These are phyloP conservation scores for Agrotis puta DNA, from an alignment of 2,888 invertebrate genomes.

Conservation along the genomic window DNA sequence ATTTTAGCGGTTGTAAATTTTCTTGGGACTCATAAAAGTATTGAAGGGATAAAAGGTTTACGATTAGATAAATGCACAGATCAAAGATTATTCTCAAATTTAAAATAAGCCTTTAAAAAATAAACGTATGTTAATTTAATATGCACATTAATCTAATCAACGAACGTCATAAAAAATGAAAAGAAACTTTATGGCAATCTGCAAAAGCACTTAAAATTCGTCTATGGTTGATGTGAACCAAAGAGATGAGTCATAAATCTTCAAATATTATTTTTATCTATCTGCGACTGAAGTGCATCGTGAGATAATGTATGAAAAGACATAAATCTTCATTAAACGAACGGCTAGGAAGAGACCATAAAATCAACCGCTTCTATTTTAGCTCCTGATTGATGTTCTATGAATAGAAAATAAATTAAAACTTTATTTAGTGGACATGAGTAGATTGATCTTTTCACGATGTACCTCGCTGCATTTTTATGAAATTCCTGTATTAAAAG, in stretches of 20 bases:
- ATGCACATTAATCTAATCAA: background rate
- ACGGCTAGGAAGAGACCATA: slow-evolving; percentile 55
- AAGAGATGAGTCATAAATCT: slow-evolving; percentile 58
- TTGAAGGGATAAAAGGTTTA: background rate
- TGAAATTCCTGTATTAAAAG: slow-evolving; percentile 21
- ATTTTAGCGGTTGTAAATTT: slow-evolving; percentile 14
- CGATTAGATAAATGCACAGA: background rate
- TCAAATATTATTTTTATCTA: slow-evolving; percentile 62
- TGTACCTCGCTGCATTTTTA: slow-evolving; percentile 45
- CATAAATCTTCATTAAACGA: slow-evolving; percentile 75
- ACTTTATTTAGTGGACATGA: slow-evolving; percentile 47
- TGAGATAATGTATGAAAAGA: slow-evolving; percentile 57
- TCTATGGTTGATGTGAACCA: slow-evolving; percentile 30
- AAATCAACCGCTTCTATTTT: slow-evolving; percentile 69
- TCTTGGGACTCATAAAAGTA: slow-evolving; percentile 2
- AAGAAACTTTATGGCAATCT: slow-evolving; percentile 19
- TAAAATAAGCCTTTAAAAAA: background rate
- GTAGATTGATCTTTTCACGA: slow-evolving; percentile 69
- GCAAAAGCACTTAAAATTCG: slow-evolving; percentile 9
- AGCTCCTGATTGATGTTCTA: slow-evolving; percentile 73
- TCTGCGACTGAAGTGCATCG: slow-evolving; percentile 66
- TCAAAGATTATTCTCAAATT: slow-evolving; percentile 12
- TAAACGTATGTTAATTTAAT: background rate
- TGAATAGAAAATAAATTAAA: slow-evolving; percentile 68
- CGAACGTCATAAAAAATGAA: slow-evolving; percentile 22